These are phyloP conservation scores for Mohoua ochrocephala DNA, from an alignment of 2,113 vertebrate species.

Conservation along the genomic window DNA sequence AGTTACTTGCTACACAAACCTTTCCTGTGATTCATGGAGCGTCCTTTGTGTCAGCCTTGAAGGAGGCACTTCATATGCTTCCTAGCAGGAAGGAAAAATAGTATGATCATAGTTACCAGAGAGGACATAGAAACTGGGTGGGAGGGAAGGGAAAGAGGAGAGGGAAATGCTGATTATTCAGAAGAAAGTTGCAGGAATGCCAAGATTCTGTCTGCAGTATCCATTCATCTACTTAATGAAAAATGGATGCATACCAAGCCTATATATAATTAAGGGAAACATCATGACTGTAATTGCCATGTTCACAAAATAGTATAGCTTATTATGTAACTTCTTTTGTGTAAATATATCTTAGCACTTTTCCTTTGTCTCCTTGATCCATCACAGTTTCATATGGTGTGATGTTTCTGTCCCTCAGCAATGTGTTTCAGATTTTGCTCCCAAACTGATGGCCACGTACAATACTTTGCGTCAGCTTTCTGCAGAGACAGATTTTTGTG, in stretches of 20 bases:
- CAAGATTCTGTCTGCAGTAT: constrained; percentile 3
- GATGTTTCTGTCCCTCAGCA: background rate
- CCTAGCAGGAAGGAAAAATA: constrained; percentile 24
- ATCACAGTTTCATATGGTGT: background rate
- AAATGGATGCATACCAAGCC: constrained; percentile 11
- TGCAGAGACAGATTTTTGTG: background rate
- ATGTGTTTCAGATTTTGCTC: background rate
- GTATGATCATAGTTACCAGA: background rate
- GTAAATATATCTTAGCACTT: background rate
- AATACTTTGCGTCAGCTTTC: background rate
- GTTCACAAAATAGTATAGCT: constrained; percentile 7
- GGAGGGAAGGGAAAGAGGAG: constrained; percentile 3
- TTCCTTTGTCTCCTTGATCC: background rate
- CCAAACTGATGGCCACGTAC: background rate
- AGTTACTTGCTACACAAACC: constrained; percentile 53
- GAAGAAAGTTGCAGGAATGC: background rate
- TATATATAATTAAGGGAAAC: constrained; percentile 18
- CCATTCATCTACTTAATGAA: constrained; percentile 29
- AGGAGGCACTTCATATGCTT: constrained; percentile 35
- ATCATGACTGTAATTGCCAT: background rate
- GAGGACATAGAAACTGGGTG: constrained; percentile 10
- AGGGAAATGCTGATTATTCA: constrained; percentile 9
- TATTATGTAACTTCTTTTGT: background rate
- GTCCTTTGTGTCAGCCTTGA: constrained; percentile 44
- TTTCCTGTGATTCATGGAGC: constrained; percentile 63